Evolutionary conservation across 2,797 vertebrate genomes (phyloP), one percentile per base, ranked within the genome.

Genomic region (Darevskia mixta): DNA sequence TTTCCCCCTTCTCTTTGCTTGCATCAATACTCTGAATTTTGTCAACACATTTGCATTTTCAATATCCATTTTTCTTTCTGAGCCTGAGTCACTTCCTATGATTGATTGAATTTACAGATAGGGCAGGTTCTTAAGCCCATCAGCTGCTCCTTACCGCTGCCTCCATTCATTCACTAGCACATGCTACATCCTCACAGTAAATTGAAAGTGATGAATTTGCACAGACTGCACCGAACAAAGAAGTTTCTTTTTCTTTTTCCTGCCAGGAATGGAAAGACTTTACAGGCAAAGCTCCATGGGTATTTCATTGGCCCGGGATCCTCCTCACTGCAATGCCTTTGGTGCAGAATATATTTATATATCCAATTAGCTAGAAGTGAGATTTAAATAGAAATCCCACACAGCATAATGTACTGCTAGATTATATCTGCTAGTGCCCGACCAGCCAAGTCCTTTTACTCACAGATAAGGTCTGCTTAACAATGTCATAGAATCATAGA

Each of bases 91-190:
- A 43, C 72, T 89, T 86, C 64, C 29, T 13, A 58, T 82, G 72
- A 79, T 82, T 86, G 78, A 86, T 78, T 86, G 45, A 82, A 89
- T 83, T 71, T 86, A 71, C 64, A 86, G 88, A 86, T 72, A 83
- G 73, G 49, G 35, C 17, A 43, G 73, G 49, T 82, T 77, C 2
- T 78, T 78, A 83, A 72, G 72, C 80, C 72, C 49, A 71, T 89
- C 73, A 89, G n/a, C 20, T 11, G 41, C 61, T 32, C 45, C 66
- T 82, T 77, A 78, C 27, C 35, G 38, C 78, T 83, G 79, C 73
- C 41, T 43, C 38, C 41, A 55, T 82, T 86, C 80, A 87, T 81
- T 85, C 82, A 41, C 32, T 43, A 69, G 5, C 49, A 76, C 71
- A 76, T 75, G 15, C 43, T 58, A 45, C 27, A 73, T 80, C 58